A percentile compares a stretch with the other conserved stretches of the same genome.
These are phyloP conservation scores for Watsonalla cultraria DNA, from an alignment of 2,888 invertebrate genomes.

Conservation along the genomic window DNA sequence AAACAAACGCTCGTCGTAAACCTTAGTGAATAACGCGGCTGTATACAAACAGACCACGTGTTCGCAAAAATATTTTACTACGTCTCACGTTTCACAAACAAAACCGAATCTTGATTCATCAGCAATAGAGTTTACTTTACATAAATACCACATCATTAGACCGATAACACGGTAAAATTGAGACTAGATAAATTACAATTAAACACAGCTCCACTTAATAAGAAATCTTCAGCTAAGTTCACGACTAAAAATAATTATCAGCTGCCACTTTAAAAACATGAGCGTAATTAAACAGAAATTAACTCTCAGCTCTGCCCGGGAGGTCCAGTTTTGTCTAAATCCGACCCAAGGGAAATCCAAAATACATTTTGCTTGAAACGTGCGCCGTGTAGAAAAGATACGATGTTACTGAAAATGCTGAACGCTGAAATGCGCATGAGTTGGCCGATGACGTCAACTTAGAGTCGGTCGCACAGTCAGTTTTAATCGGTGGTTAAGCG, in stretches of 20 bases:
- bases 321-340: background rate
- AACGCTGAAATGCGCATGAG: conserved; percentile 40
- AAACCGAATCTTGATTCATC: no score
- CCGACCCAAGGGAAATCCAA: conserved; percentile 8
- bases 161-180: background rate
- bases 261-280: background rate
- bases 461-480: conserved; percentile 10
- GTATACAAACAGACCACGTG: background rate
- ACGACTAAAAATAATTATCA: background rate
- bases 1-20: no score
- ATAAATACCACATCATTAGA: background rate
- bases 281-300: background rate
- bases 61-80: background rate
- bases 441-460: conserved; percentile 22
- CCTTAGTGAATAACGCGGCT: no score
- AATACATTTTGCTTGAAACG: conserved; percentile 11
- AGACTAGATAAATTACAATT: background rate
- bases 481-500: conserved; percentile 15
- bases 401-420: conserved; percentile 37
- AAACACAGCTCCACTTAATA: background rate
- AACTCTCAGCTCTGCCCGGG: conserved; percentile 6
- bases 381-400: conserved; percentile 18
- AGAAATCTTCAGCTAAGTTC: background rate
- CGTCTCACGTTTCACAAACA: no score
- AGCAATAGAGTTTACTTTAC: no score